Conservation (phyloP, 2,888 invertebrate species). For the Lypha dubia region DNA sequence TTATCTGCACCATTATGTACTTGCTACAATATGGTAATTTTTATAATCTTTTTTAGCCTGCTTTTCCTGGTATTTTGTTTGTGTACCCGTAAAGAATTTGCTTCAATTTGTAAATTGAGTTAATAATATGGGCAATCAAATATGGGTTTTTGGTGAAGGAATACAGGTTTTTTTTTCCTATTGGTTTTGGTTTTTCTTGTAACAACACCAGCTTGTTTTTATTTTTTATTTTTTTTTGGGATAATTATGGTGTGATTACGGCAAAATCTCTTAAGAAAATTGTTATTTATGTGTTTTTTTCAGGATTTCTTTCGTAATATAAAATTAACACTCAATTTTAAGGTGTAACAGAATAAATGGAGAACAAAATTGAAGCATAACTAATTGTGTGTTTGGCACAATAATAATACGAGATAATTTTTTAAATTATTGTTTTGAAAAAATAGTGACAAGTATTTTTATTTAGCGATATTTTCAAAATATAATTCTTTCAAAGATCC, state of each 20-base stretch:
- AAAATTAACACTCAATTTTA: slow-evolving; percentile 60
- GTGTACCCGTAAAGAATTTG: slow-evolving; percentile 28
- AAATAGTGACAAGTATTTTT: too few species aligned
- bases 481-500: too few species aligned
- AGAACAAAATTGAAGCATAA: not conserved
- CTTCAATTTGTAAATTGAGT: slow-evolving; percentile 59
- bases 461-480: too few species aligned
- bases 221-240: too few species aligned
- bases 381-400: too few species aligned
- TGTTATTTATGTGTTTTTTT: slow-evolving; percentile 34
- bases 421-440: not conserved
- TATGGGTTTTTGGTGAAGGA: slow-evolving; percentile 16
- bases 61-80: not conserved
- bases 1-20: slow-evolving; percentile 45
- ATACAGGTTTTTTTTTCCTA: not conserved
- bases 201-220: not conserved
- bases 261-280: slow-evolving; percentile 48
- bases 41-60: slow-evolving; percentile 21
- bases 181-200: not conserved
- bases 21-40: slow-evolving; percentile 57
- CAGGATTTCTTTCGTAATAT: slow-evolving; percentile 48
- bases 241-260: slow-evolving; percentile 47
- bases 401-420: not conserved
- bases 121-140: slow-evolving; percentile 61
- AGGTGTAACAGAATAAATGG: not conserved